A percentile compares a stretch with the other conserved stretches of the same genome.
phyloP scores from a whole-genome alignment of 2,888 invertebrate species.

The Tholera decimalis region DNA sequence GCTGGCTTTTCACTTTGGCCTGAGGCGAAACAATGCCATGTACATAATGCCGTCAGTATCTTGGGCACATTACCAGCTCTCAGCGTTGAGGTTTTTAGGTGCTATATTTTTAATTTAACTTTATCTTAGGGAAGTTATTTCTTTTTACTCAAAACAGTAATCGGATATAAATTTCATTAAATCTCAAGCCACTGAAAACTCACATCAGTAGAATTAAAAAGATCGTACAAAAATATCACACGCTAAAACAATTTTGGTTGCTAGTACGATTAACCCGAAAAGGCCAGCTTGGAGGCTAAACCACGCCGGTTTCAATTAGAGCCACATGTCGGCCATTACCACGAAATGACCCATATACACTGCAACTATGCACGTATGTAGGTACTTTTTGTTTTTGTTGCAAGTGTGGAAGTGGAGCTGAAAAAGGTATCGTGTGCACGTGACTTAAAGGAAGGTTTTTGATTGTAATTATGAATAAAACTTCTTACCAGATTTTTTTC shows the following conservation, averaged over 20 bases:
- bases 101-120: too few species aligned
- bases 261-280: constrained; percentile 48
- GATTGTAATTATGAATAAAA: too few species aligned
- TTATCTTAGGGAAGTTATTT: too few species aligned
- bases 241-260: constrained; percentile 25
- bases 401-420: neutral
- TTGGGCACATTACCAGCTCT: too few species aligned
- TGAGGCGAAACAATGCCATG: too few species aligned
- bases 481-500: too few species aligned
- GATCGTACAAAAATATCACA: constrained; percentile 29
- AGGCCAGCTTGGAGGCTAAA: constrained; percentile 35
- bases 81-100: too few species aligned
- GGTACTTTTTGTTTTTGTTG: constrained; percentile 13
- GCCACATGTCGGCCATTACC: constrained; percentile 54
- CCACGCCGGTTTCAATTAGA: constrained; percentile 63
- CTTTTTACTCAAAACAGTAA: neutral
- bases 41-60: too few species aligned
- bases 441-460: neutral
- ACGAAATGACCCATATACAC: constrained; percentile 42
- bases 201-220: constrained; percentile 4
- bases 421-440: constrained; percentile 1
- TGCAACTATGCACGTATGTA: neutral
- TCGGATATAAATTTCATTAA: neutral
- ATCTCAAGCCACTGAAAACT: neutral
- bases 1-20: too few species aligned